Evolutionary conservation across 2,113 vertebrate species (phyloP), one percentile per base, ranked within the genome.

Genomic region (Rhegmatorhina hoffmannsi): DNA sequence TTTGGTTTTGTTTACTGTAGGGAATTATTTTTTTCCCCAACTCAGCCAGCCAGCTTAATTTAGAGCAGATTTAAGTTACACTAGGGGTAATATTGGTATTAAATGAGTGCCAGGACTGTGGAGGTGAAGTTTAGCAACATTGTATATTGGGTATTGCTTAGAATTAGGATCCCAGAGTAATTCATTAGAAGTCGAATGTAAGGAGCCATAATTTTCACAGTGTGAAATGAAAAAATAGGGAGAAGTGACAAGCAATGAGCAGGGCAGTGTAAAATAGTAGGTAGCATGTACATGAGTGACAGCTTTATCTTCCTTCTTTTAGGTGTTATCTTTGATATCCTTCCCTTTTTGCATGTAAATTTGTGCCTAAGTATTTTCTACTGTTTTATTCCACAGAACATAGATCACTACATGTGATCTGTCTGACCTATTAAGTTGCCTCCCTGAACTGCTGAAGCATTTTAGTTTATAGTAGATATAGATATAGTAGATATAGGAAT

Each of bases 1-100:
- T 94, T 94, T 83, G 36, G 40, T 83, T 92, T 93, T 86, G 68
- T 90, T 85, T 90, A 56, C n/a, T 80, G 59, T 47, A 68, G 47
- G 64, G 72, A 84, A 80, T 87, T 77, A 46, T 7, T 68, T 93
- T 92, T 92, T 94, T 87, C 60, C 36, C 49, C 56, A 92, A 81
- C 55, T 84, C 25, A 7, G 16, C 5, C 56, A 93, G 47, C 26
- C 64, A 66, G 17, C 60, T 72, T 92, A 92, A 91, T 92, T 87
- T 92, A 91, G 72, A 94, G 40, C 68, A 90, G 64, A 94, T 77
- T 83, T 80, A 93, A 92, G 34, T 82, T 83, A 77, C 34, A 4
- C 21, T 49, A 49, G 49, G 53, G 55, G 67, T 52, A 67, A 66
- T 46, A 7, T 52, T 89, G 67, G 60, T 40, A 67, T 55, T 33